These are phyloP conservation scores for Chlamydotis undulata DNA, from an alignment of 2,113 vertebrate species.

Conservation along the genomic window DNA sequence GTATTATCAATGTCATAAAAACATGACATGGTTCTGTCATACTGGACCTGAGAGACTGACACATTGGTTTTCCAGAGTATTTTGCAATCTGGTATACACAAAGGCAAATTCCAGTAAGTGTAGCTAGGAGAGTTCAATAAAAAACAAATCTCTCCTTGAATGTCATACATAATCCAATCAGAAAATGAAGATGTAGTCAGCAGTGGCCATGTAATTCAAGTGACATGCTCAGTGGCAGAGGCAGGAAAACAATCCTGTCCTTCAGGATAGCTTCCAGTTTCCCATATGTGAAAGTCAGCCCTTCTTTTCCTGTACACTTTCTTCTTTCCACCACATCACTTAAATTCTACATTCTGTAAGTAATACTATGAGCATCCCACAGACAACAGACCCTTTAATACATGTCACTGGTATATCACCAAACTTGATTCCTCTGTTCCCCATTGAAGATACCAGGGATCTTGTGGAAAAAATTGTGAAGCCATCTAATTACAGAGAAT, in stretches of 20 bases:
- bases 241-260: background rate
- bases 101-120: background rate
- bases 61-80: background rate
- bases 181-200: background rate
- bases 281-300: background rate
- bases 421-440: background rate
- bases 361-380: background rate
- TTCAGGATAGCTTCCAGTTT: background rate
- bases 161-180: rapidly evolving
- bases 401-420: background rate
- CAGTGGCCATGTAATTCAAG: background rate
- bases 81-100: background rate
- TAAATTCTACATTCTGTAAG: background rate
- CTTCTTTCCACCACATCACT: background rate
- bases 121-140: background rate
- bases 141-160: background rate
- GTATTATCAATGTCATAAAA: background rate
- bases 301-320: background rate
- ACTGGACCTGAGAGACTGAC: background rate
- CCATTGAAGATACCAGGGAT: background rate
- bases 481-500: background rate
- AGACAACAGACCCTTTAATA: background rate
- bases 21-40: rapidly evolving
- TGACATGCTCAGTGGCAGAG: background rate
- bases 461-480: background rate